phyloP scores from a whole-genome alignment of 92 coral and sea anemone genomes.

The Phenganax subtilis region DNA sequence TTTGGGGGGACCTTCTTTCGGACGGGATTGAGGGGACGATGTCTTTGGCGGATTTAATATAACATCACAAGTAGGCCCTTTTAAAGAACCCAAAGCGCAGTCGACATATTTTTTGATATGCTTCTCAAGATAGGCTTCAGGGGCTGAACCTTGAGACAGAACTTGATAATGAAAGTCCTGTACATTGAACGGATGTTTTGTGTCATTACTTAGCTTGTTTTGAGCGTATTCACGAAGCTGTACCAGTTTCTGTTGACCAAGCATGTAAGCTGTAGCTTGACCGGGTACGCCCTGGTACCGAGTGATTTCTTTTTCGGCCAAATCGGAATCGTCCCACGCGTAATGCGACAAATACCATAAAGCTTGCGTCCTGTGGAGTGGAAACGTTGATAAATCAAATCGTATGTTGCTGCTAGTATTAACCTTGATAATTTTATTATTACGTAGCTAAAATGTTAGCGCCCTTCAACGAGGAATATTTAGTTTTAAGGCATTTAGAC shows the following conservation, averaged over 20 bases:
- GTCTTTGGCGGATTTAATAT: conserved; percentile 47
- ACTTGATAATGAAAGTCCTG: conserved; percentile 76
- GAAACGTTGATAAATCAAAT: too few species aligned
- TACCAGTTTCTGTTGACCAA: conserved; percentile 77
- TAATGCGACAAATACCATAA: conserved; percentile 68
- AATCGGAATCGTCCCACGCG: conserved; percentile 90
- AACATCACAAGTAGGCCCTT: conserved; percentile 56
- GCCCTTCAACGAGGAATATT: too few species aligned
- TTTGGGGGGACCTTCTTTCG: conserved; percentile 12
- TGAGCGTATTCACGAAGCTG: conserved; percentile 65
- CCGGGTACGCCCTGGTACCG: conserved; percentile 92
- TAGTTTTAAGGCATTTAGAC: too few species aligned
- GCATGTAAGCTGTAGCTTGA: conserved; percentile 91
- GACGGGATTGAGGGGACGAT: not conserved
- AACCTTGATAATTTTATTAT: too few species aligned
- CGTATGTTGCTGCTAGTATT: too few species aligned
- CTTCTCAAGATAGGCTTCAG: conserved; percentile 60
- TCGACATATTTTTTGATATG: conserved; percentile 63
- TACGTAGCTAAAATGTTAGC: too few species aligned
- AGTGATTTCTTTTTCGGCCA: conserved; percentile 76
- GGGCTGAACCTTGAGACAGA: conserved; percentile 84
- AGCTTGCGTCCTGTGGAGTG: conserved; percentile 47
- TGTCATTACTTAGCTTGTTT: conserved; percentile 44
- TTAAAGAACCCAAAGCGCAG: conserved; percentile 48
- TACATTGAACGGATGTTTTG: conserved; percentile 40